phyloP scores from a whole-genome alignment of 1,140 invertebrate genomes.

The Drusus annulatus region DNA sequence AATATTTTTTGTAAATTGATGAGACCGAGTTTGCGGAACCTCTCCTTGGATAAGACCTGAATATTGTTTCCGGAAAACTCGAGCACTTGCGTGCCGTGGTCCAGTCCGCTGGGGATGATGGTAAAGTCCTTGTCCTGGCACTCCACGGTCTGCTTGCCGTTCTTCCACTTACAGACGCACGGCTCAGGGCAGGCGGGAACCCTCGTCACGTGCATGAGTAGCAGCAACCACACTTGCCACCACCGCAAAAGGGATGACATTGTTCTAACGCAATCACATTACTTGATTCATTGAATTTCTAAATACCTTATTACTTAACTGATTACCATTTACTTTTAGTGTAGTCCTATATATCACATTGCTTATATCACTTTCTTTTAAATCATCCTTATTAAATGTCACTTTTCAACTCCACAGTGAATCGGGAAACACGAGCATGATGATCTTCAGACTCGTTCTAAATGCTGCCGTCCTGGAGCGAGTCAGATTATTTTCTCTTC shows the following conservation, averaged over 20 bases:
- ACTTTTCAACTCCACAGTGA: no score
- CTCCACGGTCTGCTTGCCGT: constrained; percentile 91
- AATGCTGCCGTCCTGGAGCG: no score
- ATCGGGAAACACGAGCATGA: no score
- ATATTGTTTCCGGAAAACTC: constrained; percentile 88
- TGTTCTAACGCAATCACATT: constrained; percentile 23
- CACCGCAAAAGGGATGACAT: constrained; percentile 34
- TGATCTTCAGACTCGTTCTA: no score
- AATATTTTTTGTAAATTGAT: constrained; percentile 92
- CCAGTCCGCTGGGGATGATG: constrained; percentile 84
- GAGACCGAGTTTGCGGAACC: constrained; percentile 83
- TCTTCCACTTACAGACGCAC: constrained; percentile 93
- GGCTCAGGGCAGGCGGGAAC: constrained; percentile 78
- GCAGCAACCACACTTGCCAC: constrained; percentile 44
- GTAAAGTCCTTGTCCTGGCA: constrained; percentile 84
- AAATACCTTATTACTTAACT: no score
- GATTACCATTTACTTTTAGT: no score
- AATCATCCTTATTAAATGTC: no score
- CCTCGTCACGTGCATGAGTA: constrained; percentile 59
- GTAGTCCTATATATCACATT: no score
- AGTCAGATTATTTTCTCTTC: no score
- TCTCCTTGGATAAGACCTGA: constrained; percentile 80
- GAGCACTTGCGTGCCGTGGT: constrained; percentile 90
- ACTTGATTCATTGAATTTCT: neutral
- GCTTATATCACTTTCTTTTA: no score